Conservation (phyloP, 2,113 vertebrate species). For the Edolisoma coerulescens region DNA sequence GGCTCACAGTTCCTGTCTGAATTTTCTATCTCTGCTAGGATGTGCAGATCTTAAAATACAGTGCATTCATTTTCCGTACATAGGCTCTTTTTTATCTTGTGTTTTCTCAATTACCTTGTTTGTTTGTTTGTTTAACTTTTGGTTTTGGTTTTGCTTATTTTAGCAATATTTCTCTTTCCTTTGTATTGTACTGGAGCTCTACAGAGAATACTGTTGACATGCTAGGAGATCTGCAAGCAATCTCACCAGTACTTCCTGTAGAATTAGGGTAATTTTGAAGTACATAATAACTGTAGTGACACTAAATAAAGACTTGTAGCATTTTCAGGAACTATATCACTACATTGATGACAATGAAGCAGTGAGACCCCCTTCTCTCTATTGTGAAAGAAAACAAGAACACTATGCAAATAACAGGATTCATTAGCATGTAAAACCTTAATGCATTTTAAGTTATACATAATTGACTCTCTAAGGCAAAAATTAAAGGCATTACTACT, state of each 20-base stretch:
- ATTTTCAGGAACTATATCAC: background rate
- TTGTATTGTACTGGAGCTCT: background rate
- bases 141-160: background rate
- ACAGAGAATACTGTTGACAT: background rate
- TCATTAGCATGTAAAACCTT: background rate
- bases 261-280: background rate
- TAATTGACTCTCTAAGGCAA: background rate
- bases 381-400: background rate
- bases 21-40: background rate
- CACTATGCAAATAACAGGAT: background rate
- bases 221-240: background rate
- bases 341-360: background rate
- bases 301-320: background rate
- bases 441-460: background rate
- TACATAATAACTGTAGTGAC: background rate
- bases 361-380: background rate
- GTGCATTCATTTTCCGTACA: background rate
- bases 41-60: background rate
- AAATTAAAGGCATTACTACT: background rate
- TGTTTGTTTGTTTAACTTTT: background rate
- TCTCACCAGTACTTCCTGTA: background rate
- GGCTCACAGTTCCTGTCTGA: background rate
- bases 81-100: background rate
- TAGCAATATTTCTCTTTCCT: background rate
- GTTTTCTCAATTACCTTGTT: background rate